phyloP scores from a whole-genome alignment of 2,797 vertebrate genomes.

The Ispidina lecontei region DNA sequence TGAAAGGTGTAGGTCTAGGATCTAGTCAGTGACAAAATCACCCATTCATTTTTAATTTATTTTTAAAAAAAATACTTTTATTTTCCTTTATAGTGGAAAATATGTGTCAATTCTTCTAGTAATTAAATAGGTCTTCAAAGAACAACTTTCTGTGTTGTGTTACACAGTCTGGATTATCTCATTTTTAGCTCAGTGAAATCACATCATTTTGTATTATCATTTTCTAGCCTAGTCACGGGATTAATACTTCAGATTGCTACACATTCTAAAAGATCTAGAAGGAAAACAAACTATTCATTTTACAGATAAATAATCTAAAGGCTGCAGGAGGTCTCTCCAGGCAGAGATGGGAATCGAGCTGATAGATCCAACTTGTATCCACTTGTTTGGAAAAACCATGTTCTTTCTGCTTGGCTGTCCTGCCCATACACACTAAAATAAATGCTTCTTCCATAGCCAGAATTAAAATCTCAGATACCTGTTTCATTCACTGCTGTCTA shows the following conservation, averaged over 20 bases:
- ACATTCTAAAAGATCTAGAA: neutral
- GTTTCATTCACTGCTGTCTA: neutral
- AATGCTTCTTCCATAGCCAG: neutral
- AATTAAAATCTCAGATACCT: neutral
- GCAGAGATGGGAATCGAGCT: neutral
- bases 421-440: neutral
- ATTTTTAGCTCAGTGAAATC: slow-evolving; percentile 32
- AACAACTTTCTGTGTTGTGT: slow-evolving; percentile 7
- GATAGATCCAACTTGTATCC: neutral
- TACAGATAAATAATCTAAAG: neutral
- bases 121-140: neutral
- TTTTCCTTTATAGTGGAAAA: slow-evolving; percentile 6
- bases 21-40: neutral
- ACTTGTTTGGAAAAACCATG: neutral
- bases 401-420: neutral
- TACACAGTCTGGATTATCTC: slow-evolving; percentile 1
- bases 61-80: neutral
- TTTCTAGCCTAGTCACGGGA: neutral
- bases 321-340: neutral
- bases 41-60: neutral
- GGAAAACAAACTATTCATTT: neutral
- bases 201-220: neutral
- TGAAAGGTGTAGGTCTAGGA: neutral
- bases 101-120: slow-evolving; percentile 21
- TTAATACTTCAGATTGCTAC: neutral